Percentiles rank a stretch among this genome's conserved stretches.
Evolutionary conservation across 2,888 invertebrate genomes (phyloP).

Genomic region (Lithophane ornitopus): DNA sequence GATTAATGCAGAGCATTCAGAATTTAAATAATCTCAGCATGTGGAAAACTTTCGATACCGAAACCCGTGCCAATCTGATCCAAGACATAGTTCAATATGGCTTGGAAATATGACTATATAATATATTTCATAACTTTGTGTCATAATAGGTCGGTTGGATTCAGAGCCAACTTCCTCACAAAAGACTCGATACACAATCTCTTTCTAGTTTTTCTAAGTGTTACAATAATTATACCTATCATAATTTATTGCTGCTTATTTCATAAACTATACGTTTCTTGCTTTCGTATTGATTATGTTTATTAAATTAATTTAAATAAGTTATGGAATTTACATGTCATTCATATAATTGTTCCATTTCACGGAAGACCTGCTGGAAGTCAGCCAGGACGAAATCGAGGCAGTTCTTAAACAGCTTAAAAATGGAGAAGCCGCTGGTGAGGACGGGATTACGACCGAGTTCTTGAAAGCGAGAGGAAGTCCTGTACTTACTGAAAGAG

Average conservation of each 20-base stretch:
- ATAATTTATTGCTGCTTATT: not conserved
- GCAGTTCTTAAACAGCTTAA: too few relatives aligned
- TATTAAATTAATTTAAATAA: too few relatives aligned
- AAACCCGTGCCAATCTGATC: not conserved
- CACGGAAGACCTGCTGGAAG: too few relatives aligned
- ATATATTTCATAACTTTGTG: not conserved
- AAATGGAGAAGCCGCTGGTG: too few relatives aligned
- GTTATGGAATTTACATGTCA: not conserved
- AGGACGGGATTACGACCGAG: too few relatives aligned
- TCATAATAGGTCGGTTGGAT: too few relatives aligned
- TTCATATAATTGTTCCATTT: conserved; percentile 3
- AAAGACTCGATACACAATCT: not conserved
- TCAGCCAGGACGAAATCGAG: too few relatives aligned
- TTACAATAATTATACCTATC: not conserved
- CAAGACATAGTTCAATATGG: not conserved
- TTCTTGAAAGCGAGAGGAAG: too few relatives aligned
- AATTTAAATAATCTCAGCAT: conserved; percentile 5
- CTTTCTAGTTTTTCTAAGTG: not conserved
- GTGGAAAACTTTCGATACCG: not conserved
- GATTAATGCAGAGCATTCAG: conserved; percentile 1
- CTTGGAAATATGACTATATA: not conserved
- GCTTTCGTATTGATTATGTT: conserved; percentile 4
- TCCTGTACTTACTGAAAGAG: too few relatives aligned
- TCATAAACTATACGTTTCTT: not conserved
- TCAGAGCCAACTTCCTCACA: not conserved